Conservation (phyloP, 2,888 invertebrate species). For the Escarpia spicata region DNA sequence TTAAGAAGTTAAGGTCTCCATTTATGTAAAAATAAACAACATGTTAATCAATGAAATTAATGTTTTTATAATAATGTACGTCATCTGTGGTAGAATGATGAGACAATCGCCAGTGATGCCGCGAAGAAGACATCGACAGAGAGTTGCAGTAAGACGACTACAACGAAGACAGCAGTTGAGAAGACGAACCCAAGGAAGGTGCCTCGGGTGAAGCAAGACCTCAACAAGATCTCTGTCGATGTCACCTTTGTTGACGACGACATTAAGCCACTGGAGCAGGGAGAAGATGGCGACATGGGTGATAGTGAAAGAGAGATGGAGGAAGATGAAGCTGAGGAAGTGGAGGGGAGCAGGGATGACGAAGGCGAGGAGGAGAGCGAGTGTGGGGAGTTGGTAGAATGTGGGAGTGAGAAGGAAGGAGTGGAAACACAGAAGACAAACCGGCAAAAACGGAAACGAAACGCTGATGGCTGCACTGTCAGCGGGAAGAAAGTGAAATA, state of each 20-base stretch:
- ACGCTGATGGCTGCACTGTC: not conserved
- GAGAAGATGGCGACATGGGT: not conserved
- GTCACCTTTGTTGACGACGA: conserved; percentile 64
- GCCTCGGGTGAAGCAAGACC: conserved; percentile 58
- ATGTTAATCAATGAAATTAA: not conserved
- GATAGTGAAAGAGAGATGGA: conserved; percentile 23
- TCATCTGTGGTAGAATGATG: not conserved
- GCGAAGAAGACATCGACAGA: not conserved
- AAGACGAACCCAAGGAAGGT: conserved; percentile 19
- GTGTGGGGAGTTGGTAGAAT: not conserved
- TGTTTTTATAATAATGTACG: not conserved
- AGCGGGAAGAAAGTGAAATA: conserved; percentile 42
- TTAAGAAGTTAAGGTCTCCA: not conserved
- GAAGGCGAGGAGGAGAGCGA: conserved; percentile 20
- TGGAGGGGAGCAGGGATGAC: conserved; percentile 8
- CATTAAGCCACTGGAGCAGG: conserved; percentile 40
- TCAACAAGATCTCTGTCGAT: conserved; percentile 62
- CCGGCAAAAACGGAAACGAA: conserved; percentile 20
- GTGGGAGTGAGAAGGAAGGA: not conserved
- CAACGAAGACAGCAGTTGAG: not conserved
- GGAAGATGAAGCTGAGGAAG: conserved; percentile 7
- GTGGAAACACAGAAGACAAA: not conserved
- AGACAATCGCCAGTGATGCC: not conserved
- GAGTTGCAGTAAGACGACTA: not conserved
- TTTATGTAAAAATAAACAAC: not conserved